These are phyloP conservation scores for Pristionchus pacificus DNA, from an alignment of 1,140 invertebrate genomes.

Conservation along the genomic window DNA sequence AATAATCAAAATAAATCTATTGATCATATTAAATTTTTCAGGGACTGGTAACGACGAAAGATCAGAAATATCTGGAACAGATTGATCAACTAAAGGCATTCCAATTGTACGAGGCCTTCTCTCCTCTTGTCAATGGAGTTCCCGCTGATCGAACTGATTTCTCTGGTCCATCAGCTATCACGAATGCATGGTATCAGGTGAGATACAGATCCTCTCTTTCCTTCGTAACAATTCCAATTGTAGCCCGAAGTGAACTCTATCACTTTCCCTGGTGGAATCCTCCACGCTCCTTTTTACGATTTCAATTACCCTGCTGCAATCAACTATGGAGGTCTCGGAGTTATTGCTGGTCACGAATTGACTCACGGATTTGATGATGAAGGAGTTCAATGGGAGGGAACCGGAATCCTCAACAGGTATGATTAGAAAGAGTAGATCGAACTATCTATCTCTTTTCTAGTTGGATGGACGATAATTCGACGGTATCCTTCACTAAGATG, in stretches of 20 bases:
- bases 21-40: neutral
- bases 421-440: neutral
- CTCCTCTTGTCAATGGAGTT: slow-evolving; percentile 25
- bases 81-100: slow-evolving; percentile 20
- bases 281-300: slow-evolving; percentile 65
- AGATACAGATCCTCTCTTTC: slow-evolving; percentile 60
- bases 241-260: slow-evolving; percentile 41
- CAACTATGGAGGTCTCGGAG: slow-evolving; percentile 64
- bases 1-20: neutral
- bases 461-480: slow-evolving; percentile 70
- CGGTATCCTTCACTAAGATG: slow-evolving; percentile 63
- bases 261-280: slow-evolving; percentile 48
- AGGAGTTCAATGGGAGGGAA: slow-evolving; percentile 78
- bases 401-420: slow-evolving; percentile 70
- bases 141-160: slow-evolving; percentile 61
- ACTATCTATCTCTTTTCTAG: slow-evolving; percentile 62
- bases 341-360: slow-evolving; percentile 65
- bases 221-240: slow-evolving; percentile 61
- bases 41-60: slow-evolving; percentile 20
- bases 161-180: slow-evolving; percentile 62
- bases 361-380: slow-evolving; percentile 60
- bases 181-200: slow-evolving; percentile 67
- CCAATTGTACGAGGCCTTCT: slow-evolving; percentile 23
- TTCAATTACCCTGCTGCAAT: slow-evolving; percentile 64
- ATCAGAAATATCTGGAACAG: slow-evolving; percentile 31